Evolutionary conservation across 2,888 invertebrate species (phyloP).

Genomic region (Melieria picta): DNA sequence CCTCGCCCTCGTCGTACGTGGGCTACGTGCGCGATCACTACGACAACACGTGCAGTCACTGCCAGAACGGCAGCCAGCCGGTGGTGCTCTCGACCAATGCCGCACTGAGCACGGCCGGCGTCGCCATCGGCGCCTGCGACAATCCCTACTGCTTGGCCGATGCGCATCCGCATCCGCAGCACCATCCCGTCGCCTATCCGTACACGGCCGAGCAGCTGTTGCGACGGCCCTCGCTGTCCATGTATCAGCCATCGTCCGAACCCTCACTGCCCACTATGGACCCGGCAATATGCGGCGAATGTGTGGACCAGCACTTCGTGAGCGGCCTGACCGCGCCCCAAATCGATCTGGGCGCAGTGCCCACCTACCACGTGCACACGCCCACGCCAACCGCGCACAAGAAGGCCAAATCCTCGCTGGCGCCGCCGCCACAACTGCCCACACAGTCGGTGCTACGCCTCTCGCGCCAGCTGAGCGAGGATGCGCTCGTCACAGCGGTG

Average conservation of each 20-base stretch:
- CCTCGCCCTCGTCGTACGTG: slow-evolving; percentile 61
- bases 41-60: slow-evolving; percentile 62
- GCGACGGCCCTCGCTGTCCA: slow-evolving; percentile 58
- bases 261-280: slow-evolving; percentile 63
- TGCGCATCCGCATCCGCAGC: slow-evolving; percentile 62
- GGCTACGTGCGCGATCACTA: slow-evolving; percentile 61
- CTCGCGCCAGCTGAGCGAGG: slow-evolving; percentile 61
- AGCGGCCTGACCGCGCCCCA: slow-evolving; percentile 58
- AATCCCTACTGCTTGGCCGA: slow-evolving; percentile 60
- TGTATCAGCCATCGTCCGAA: slow-evolving; percentile 62
- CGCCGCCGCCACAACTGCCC: slow-evolving; percentile 55
- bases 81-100: slow-evolving; percentile 59
- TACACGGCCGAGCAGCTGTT: slow-evolving; percentile 55
- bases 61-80: slow-evolving; percentile 61
- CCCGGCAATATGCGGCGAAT: slow-evolving; percentile 62
- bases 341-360: slow-evolving; percentile 57
- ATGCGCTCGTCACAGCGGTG: slow-evolving; percentile 60
- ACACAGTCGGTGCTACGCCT: slow-evolving; percentile 58
- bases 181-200: slow-evolving; percentile 58
- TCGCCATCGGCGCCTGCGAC: slow-evolving; percentile 56
- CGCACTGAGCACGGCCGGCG: slow-evolving; percentile 54
- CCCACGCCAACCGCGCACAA: slow-evolving; percentile 62
- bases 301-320: slow-evolving; percentile 63
- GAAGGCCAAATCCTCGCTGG: slow-evolving; percentile 53
- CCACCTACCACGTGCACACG: slow-evolving; percentile 62